Evolutionary conservation across 2,113 vertebrate species (phyloP), one percentile per base, ranked within the genome.

Genomic region (Rhinolophus ferrumequinum): DNA sequence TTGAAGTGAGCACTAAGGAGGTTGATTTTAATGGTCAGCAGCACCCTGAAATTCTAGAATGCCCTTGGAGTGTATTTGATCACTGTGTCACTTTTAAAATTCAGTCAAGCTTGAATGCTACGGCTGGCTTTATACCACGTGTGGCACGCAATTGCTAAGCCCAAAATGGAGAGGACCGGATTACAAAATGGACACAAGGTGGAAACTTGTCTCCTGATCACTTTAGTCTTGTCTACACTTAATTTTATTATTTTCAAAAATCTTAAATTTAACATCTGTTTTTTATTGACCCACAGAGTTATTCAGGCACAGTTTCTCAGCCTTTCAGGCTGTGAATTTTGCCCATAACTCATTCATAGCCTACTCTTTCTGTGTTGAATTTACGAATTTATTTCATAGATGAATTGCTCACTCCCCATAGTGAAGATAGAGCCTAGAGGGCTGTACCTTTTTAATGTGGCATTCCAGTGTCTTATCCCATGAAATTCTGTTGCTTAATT

Each of bases 151-250:
- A 52, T 87, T 69, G 80, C 82, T 94, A 93, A 97, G 33, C 69
- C 91, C 86, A 88, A 96, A 96, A 95, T 97, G 97, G 95, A 97
- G 95, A 98, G 93, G 76, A 69, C 88, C 92, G 70, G 38, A 82
- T 96, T 80, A 96, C 96, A 97, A 98, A 98, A 97, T 97, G 96
- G 97, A 95, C 93, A 95, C 97, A 92, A 95, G 56, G 44, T 72
- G 3, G 67, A 66, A 83, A 84, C 75, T 58, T 87, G 56, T 35
- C 47, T 94, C 47, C 67, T 80, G 58, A 47, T 77, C 62, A 76
- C 58, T 80, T 80, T 84, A 19, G 64, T 83, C n/a, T 88, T 81
- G 3, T 85, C 44, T 72, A 64, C 18, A 81, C 54, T 47, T 79
- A 38, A 28, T 83, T 87, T 92, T 97, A 94, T 80, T 44, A 79